Conservation (phyloP, 2,797 vertebrate species). For the Australoheros facetus region DNA sequence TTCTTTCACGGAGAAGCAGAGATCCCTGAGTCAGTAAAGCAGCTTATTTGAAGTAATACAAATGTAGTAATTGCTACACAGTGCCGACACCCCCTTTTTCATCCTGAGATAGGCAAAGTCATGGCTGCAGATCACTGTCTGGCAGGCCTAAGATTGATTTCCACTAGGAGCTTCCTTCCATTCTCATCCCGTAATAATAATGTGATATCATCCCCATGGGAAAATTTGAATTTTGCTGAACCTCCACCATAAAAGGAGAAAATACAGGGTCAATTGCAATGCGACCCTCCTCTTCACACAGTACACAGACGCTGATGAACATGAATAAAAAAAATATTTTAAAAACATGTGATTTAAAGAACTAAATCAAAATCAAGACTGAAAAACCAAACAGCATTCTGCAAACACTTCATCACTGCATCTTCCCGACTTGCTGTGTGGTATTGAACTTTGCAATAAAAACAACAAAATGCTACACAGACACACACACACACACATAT, state of each 20-base stretch:
- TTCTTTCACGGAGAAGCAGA: background rate
- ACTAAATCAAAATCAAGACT: background rate
- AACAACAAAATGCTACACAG: background rate
- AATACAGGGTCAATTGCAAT: background rate
- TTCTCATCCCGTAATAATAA: conserved; percentile 34
- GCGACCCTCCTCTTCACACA: conserved; percentile 9
- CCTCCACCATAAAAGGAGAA: background rate
- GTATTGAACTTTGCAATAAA: background rate
- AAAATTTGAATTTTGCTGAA: conserved; percentile 16
- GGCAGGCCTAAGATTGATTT: conserved; percentile 44
- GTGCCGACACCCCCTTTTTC: conserved; percentile 7
- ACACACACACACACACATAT: background rate
- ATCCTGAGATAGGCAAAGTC: conserved; percentile 51
- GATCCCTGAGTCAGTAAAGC: background rate
- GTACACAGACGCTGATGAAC: background rate
- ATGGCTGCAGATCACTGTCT: conserved; percentile 54
- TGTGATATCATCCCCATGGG: conserved; percentile 21
- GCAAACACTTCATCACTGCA: background rate
- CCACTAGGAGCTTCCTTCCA: conserved; percentile 20
- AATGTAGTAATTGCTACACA: background rate
- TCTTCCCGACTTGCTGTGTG: background rate
- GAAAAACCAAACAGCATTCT: background rate
- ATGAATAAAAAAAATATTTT: background rate
- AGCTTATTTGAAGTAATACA: background rate
- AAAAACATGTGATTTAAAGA: too few relatives aligned